Base-by-base conservation (phyloP, 2,797 vertebrate species). In the Onychomys torridus region DNA sequence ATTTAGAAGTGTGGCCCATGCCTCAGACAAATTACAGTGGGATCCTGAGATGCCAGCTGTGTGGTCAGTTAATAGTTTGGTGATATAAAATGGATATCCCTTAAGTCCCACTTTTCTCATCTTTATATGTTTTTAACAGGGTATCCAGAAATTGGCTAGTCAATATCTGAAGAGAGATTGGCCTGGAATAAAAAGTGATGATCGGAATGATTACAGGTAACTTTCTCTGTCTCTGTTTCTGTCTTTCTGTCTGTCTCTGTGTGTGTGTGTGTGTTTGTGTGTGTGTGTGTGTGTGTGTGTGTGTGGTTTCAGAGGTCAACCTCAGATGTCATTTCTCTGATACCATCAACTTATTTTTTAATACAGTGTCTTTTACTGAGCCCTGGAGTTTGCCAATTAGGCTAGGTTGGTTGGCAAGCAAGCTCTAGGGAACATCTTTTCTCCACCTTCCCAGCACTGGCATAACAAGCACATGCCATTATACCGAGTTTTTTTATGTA, bases 161-260 rank as follows among this genome's bases (percentile, higher is more conserved):
- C 99, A 99, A 81, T 99, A 99, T 98, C 98, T 99, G 93, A 99
- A 99, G 99, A 99, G 99, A 98, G 99, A 99, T 98, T 99, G 99
- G 99, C 99, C 99, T 88, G 99, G 99, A 91, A 98, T 99, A 97
- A 99, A 99, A 98, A 98, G 99, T 59, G 99, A 99, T 71, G 99
- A 99, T 96, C 99, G 99, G 95, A 99, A 98, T 92, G 99, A 99
- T 98, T 99, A 99, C 98, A 99, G 99, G 99, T 99, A 98, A 98
- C 96, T 94, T 92, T 78, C 65, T 93, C 67, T 71, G 12, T 52
- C 49, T 52, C 49, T 52, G 11, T 49, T 10, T 52, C 49, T 52
- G 46, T 49, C 67, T 71, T 5, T 71, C 34, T 52, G 11, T 52
- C 49, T 52, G 10, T 52, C 49, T 52, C 49, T 76, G 27, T 49